Base-by-base conservation (phyloP, 2,797 vertebrate genomes). In the Salarias fasciatus region DNA sequence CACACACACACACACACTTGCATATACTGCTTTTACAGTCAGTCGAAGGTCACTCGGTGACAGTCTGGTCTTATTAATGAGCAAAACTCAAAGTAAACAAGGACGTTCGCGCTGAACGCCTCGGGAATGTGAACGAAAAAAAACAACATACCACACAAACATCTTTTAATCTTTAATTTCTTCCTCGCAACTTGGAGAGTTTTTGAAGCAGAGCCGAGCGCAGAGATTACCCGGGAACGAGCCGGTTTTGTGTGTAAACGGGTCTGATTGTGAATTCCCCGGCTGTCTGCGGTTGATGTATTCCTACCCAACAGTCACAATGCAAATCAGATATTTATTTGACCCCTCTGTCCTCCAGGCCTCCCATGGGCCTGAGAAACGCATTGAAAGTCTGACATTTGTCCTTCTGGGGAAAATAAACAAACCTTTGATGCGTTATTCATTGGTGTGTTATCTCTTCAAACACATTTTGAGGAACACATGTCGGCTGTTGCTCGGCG, bases 21-120 rank as follows among this genome's bases (percentile, higher is more conserved):
- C 11, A 29, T n/a, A 51, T 6, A 33, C 55, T 60, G 68, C 62
- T 56, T 51, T 54, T 57, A 53, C 37, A 61, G 68, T 36, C 28
- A 14, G 55, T 1, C 7, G 73, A 83, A 81, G 81, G 79, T 83
- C 77, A 60, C 63, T 11, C 36, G 6, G 66, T 38, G 12, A 64
- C 57, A 12, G 58, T 59, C 62, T 53, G 51, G 11, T 78, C 66
- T 79, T 77, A 72, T 86, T 77, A 84, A 84, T 74, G 74, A 83
- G 75, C 31, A n/a, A 33, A 52, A 43, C 69, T 82, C 51, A 40
- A 37, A 57, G 75, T 73, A 80, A 82, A 85, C 79, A 76, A 72
- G 79, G 68, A 62, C 64, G 14, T 64, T 46, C 60, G 53, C 53
- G 77, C 73, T 43, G 68, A 76, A 57, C 52, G 57, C 63, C 51